phyloP scores from a whole-genome alignment of 1,140 invertebrate species.

The Drosophila parabipectinata region DNA sequence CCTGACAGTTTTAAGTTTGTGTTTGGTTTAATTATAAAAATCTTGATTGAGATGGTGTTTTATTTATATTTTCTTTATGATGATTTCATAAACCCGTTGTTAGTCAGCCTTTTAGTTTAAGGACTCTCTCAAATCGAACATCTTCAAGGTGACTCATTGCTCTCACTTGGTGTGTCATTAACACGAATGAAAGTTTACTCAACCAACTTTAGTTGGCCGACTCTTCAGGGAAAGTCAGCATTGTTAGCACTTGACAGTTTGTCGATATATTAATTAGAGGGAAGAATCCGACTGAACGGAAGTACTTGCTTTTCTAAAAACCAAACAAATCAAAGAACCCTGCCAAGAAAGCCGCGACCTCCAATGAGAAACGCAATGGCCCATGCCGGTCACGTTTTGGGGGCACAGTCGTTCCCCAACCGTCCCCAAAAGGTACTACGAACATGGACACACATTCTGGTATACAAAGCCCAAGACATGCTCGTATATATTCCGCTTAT shows the following conservation, averaged over 20 bases:
- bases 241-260: conserved; percentile 1
- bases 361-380: conserved; percentile 24
- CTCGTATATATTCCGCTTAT: conserved; percentile 14
- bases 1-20: not conserved
- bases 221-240: conserved; percentile 21
- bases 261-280: conserved; percentile 27
- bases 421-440: conserved; percentile 19
- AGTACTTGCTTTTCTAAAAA: conserved; percentile 36
- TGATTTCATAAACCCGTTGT: not conserved
- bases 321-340: conserved; percentile 11
- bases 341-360: conserved; percentile 29
- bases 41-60: not conserved
- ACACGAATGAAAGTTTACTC: conserved; percentile 30
- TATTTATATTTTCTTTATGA: not conserved
- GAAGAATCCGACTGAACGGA: conserved; percentile 28
- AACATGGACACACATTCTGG: not conserved
- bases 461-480: conserved; percentile 10
- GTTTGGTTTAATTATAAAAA: conserved; percentile 4
- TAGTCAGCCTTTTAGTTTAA: not conserved
- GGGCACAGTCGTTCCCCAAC: conserved; percentile 7
- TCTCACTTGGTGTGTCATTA: conserved; percentile 23
- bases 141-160: conserved; percentile 22
- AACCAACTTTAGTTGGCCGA: conserved; percentile 1
- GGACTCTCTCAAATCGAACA: conserved; percentile 7
- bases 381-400: conserved; percentile 66